Conservation (phyloP, 2,888 invertebrate genomes). For the Lepidochrysops patricia region DNA sequence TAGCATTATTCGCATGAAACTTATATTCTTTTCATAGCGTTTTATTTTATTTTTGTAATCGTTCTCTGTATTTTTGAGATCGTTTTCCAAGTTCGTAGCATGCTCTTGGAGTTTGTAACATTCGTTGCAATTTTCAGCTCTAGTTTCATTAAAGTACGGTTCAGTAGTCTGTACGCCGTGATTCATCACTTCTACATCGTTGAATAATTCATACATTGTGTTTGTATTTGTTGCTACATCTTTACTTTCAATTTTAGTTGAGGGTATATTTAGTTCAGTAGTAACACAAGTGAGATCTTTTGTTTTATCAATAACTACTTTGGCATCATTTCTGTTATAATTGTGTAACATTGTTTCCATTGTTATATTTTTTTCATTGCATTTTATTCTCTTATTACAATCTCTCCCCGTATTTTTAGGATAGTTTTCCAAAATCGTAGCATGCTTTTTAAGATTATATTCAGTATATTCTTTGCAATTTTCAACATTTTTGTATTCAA, state of each 20-base stretch:
- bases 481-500: constrained; percentile 14
- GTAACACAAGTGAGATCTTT: not conserved
- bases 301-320: not conserved
- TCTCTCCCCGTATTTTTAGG: no score
- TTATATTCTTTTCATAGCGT: constrained; percentile 45
- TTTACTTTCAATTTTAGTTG: not conserved
- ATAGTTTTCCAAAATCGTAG: no score
- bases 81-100: constrained; percentile 39
- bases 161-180: constrained; percentile 22
- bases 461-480: no score
- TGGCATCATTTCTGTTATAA: no score
- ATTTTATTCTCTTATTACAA: no score
- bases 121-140: constrained; percentile 27
- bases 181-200: constrained; percentile 24
- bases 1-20: constrained; percentile 36
- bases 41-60: constrained; percentile 39
- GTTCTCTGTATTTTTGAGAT: constrained; percentile 32
- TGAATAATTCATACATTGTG: constrained; percentile 20
- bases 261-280: not conserved
- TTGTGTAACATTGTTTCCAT: no score
- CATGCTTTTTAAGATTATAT: no score
- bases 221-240: constrained; percentile 20
- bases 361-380: no score
- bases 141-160: constrained; percentile 34
- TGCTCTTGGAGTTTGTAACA: constrained; percentile 34